Evolutionary conservation across 1,140 invertebrate species (phyloP), one percentile per base, ranked within the genome.

Genomic region (Heliconius congener): DNA sequence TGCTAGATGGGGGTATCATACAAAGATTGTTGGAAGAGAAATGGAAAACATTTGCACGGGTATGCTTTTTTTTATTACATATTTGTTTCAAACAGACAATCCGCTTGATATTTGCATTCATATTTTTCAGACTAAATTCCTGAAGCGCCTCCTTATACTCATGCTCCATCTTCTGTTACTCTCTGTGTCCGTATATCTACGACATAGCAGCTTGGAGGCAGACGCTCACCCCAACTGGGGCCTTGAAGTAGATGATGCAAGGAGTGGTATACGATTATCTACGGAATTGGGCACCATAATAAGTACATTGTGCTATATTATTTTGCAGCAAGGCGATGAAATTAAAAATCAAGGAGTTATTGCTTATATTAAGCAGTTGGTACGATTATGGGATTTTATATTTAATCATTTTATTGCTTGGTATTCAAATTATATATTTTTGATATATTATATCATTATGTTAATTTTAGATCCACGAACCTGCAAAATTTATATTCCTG

Each of bases 1-100:
- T 99, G 99, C 95, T 99, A 81, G 99, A 99, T 87, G 99, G 98
- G 72, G 99, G 99, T 55, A 99, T 99, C 73, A 99, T 99, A 91
- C 98, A 99, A 91, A 96, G 98, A 87, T 94, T 99, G 73, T 95
- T 99, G 19, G 99, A 99, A 95, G 99, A 99, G 95, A 99, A 99
- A 95, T 99, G 99, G 99, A 99, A 99, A 94, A 99, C 98, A 4
- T 99, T 99, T 96, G 99, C 98, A 46, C 96, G 97, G 93, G 98
- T 99, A 96, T 95, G 85, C 11, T 27, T 80, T 71, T 30, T n/a
- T 76, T 60, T 52, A 66, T 66, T 30, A 16, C 1, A 30, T 27
- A 66, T 27, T n/a, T 27, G 3, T 66, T 27, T 66, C 1, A 8
- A 66, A 30, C 3, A 13, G 5, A 66, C n/a, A 27, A 6, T 66